Conservation (phyloP, 2,113 vertebrate genomes). For the Eptesicus fuscus region DNA sequence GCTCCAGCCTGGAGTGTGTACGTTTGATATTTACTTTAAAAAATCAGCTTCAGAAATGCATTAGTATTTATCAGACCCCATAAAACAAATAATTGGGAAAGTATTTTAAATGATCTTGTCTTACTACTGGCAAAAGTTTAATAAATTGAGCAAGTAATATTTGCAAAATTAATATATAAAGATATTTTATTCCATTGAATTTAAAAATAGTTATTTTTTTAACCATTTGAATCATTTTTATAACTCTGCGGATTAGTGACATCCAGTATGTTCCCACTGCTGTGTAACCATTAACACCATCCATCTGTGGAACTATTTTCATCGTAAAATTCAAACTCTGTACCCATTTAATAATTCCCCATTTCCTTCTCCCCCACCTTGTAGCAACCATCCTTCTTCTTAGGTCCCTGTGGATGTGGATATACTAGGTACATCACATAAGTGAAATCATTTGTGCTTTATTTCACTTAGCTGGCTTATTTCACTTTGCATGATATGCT, state of each 20-base stretch:
- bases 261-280: not conserved
- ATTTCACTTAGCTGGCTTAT: too few relatives aligned
- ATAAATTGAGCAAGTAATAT: not conserved
- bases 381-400: not conserved
- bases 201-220: not conserved
- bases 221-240: not conserved
- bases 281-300: too few relatives aligned
- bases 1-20: not conserved
- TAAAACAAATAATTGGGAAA: not conserved
- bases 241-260: not conserved
- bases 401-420: not conserved
- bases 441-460: too few relatives aligned
- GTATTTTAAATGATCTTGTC: not conserved
- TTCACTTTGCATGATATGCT: too few relatives aligned
- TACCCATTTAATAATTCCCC: not conserved
- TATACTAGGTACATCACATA: not conserved
- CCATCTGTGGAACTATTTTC: not conserved
- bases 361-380: not conserved
- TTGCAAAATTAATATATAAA: not conserved
- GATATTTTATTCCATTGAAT: not conserved
- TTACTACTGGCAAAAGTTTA: not conserved
- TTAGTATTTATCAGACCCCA: not conserved
- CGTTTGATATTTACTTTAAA: constrained; percentile 22
- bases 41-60: not conserved
- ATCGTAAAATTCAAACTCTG: not conserved